A percentile compares a stretch with the other conserved stretches of the same genome.
These are phyloP conservation scores for Amphipoea lucens DNA, from an alignment of 2,888 invertebrate genomes.

Conservation along the genomic window DNA sequence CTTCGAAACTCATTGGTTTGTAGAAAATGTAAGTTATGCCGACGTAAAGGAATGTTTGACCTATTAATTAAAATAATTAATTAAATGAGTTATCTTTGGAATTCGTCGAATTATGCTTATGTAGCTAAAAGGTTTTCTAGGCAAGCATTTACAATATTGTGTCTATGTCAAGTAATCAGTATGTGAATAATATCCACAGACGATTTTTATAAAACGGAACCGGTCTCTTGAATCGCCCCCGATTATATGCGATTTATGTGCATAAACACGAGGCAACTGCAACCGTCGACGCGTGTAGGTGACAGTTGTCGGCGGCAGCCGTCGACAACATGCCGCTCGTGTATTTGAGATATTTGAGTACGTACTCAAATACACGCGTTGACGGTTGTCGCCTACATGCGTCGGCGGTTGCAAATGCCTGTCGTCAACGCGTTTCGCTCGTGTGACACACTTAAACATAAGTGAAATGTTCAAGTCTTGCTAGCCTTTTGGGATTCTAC, in stretches of 20 bases:
- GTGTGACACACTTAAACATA: too few relatives aligned
- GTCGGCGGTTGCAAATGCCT: too few relatives aligned
- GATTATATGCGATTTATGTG: too few relatives aligned
- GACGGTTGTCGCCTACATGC: too few relatives aligned
- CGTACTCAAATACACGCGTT: too few relatives aligned
- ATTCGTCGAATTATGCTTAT: neutral
- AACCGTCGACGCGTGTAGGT: too few relatives aligned
- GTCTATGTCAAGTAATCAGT: neutral
- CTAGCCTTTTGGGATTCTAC: neutral
- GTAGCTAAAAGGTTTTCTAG: neutral
- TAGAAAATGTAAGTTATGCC: slow-evolving; percentile 7
- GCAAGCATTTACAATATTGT: neutral
- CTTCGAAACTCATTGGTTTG: neutral
- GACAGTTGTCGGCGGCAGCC: too few relatives aligned
- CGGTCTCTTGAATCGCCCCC: neutral
- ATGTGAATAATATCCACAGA: neutral
- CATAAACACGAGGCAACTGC: too few relatives aligned
- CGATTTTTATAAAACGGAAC: neutral
- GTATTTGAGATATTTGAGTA: too few relatives aligned
- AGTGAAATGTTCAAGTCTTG: neutral
- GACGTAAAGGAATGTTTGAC: neutral
- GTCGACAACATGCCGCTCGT: too few relatives aligned
- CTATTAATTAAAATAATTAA: slow-evolving; percentile 5
- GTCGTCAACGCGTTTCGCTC: too few relatives aligned
- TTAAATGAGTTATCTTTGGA: neutral